A percentile compares a stretch with the other conserved stretches of the same genome.
Conservation (phyloP, 2,888 invertebrate species). For the Tanypteryx hageni region DNA sequence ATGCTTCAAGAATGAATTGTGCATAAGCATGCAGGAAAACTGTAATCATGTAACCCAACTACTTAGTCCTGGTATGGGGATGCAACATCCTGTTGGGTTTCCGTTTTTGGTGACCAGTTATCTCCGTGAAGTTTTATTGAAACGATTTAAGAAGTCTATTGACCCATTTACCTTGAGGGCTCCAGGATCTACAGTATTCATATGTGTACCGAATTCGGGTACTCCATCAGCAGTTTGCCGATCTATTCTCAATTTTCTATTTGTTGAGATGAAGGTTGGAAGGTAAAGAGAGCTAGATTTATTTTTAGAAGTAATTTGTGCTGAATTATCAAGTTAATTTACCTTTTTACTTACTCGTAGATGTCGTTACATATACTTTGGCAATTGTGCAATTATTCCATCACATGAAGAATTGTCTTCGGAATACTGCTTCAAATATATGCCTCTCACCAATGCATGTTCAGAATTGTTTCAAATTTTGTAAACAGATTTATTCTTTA, state of each 20-base stretch:
- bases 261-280: constrained; percentile 57
- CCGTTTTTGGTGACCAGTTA: constrained; percentile 49
- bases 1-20: constrained; percentile 35
- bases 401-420: no score
- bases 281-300: neutral
- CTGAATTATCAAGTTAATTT: no score
- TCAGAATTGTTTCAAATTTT: no score
- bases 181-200: constrained; percentile 48
- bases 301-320: neutral
- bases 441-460: no score
- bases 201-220: constrained; percentile 48
- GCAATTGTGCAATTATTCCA: no score
- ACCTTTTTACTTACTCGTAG: no score
- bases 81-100: constrained; percentile 53
- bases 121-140: constrained; percentile 36
- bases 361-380: no score
- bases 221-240: constrained; percentile 33
- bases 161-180: constrained; percentile 26
- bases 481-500: no score
- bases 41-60: neutral
- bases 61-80: constrained; percentile 40
- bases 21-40: constrained; percentile 34
- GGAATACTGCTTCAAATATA: no score
- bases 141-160: constrained; percentile 2
- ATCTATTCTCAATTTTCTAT: constrained; percentile 48